A percentile compares a stretch with the other conserved stretches of the same genome.
Conservation (phyloP, 92 coral and sea anemone genomes). For the Paramuricea clavata region DNA sequence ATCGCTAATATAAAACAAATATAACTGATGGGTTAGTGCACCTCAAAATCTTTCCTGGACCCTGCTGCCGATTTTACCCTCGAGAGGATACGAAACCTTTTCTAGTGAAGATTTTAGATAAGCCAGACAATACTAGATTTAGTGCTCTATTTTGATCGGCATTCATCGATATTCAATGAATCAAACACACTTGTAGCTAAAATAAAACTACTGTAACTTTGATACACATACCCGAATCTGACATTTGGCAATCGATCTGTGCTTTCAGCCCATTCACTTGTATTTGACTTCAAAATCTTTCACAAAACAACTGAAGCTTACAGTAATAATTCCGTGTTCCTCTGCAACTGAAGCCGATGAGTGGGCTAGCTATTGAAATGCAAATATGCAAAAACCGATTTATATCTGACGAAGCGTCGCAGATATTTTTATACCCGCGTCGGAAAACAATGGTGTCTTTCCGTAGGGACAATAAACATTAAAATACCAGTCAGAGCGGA, state of each 20-base stretch:
- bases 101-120: too few relatives aligned
- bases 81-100: too few relatives aligned
- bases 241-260: background rate
- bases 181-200: background rate
- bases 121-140: too few relatives aligned
- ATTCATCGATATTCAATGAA: background rate
- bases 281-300: background rate
- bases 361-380: constrained; percentile 2
- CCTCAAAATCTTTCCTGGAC: too few relatives aligned
- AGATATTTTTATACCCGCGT: background rate
- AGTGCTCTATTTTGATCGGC: background rate
- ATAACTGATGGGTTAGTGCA: too few relatives aligned
- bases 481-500: too few relatives aligned
- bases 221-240: background rate
- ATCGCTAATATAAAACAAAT: too few relatives aligned
- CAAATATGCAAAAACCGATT: constrained; percentile 5
- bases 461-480: background rate
- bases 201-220: background rate
- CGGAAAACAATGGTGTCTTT: constrained; percentile 5
- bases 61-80: too few relatives aligned
- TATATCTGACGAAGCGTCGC: background rate
- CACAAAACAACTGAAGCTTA: background rate
- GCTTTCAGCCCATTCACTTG: constrained; percentile 3
- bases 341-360: background rate
- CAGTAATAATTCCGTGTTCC: background rate